phyloP scores from a whole-genome alignment of 2,888 invertebrate genomes.

The Philhelius pedissequus region DNA sequence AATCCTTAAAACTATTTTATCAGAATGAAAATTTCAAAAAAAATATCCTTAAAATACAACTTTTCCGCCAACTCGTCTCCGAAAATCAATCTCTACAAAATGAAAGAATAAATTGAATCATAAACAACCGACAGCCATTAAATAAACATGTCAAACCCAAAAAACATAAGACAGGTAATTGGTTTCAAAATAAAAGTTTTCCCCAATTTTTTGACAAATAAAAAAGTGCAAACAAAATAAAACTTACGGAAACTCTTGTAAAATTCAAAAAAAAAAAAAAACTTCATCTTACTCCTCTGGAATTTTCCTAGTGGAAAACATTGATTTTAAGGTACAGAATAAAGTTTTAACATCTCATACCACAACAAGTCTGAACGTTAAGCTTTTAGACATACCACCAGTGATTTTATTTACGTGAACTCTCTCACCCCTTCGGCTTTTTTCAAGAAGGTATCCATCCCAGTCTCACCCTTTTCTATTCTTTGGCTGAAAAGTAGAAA shows the following conservation, averaged over 20 bases:
- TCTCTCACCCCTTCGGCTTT: neutral
- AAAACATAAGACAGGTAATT: conserved; percentile 20
- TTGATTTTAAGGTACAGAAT: conserved; percentile 7
- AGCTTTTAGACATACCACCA: conserved; percentile 42
- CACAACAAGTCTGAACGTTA: neutral
- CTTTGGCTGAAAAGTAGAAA: conserved; percentile 35
- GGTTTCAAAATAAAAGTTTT: conserved; percentile 16
- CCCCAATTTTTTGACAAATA: neutral
- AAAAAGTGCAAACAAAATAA: neutral
- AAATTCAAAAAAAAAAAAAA: neutral
- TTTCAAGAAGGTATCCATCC: neutral
- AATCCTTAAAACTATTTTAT: neutral
- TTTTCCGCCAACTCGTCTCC: neutral
- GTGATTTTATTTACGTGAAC: conserved; percentile 52
- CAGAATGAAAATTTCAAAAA: neutral
- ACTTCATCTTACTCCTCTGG: conserved; percentile 6
- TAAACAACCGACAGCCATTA: conserved; percentile 54
- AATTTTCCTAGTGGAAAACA: conserved; percentile 13
- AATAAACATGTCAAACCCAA: conserved; percentile 47
- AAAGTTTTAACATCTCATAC: neutral
- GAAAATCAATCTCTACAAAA: neutral
- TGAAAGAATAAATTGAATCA: conserved; percentile 30
- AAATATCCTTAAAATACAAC: neutral
- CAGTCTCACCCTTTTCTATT: neutral
- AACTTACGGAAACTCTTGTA: neutral